Evolutionary conservation across 2,113 vertebrate genomes (phyloP).

Genomic region (Cottus gobio): DNA sequence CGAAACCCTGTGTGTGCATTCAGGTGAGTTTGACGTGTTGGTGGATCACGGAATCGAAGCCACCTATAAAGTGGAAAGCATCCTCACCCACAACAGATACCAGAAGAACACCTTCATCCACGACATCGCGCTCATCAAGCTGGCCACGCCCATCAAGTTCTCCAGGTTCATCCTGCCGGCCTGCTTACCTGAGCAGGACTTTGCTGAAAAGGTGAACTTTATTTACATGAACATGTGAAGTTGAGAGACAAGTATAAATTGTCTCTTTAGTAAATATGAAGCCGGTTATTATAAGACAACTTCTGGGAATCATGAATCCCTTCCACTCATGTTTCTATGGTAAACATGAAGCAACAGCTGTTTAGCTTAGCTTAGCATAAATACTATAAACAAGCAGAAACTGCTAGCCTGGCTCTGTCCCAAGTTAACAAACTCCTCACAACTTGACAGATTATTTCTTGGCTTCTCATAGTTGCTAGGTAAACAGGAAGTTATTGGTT

Average conservation of each 20-base stretch:
- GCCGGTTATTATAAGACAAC: not conserved
- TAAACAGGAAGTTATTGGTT: not conserved
- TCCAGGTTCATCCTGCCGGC: slow-evolving; percentile 85
- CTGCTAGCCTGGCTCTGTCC: not conserved
- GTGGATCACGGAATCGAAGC: slow-evolving; percentile 77
- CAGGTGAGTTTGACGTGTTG: slow-evolving; percentile 88
- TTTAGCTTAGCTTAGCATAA: not conserved
- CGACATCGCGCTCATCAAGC: slow-evolving; percentile 91
- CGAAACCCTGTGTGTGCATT: not conserved
- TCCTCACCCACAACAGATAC: slow-evolving; percentile 84
- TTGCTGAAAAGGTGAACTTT: slow-evolving; percentile 84
- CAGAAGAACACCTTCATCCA: slow-evolving; percentile 82
- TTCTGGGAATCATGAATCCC: not conserved
- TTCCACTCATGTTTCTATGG: not conserved
- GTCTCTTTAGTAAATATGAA: not conserved
- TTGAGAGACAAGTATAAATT: not conserved
- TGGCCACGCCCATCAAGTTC: slow-evolving; percentile 86
- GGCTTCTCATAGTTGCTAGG: not conserved
- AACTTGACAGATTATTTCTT: not conserved
- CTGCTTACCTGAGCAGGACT: slow-evolving; percentile 88
- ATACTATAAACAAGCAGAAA: not conserved
- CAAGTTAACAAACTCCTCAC: not conserved
- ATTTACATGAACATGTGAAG: not conserved
- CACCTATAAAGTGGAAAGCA: slow-evolving; percentile 73
- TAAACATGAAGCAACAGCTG: not conserved